phyloP scores from a whole-genome alignment of 2,113 vertebrate species.

The Sylvicapra grimmia region DNA sequence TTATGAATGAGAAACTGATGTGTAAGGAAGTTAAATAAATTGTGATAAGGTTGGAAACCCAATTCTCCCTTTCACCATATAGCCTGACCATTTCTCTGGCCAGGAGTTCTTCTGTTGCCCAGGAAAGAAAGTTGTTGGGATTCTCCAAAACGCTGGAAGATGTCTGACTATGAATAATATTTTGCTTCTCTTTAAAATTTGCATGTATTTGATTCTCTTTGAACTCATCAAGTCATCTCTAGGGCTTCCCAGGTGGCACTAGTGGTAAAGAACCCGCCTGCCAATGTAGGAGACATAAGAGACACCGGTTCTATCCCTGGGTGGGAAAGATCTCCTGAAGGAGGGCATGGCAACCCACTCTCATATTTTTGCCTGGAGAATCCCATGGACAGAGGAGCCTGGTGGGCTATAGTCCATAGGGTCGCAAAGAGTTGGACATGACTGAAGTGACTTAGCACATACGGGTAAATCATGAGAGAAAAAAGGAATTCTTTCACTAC shows the following conservation, averaged over 20 bases:
- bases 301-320: background rate
- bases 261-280: background rate
- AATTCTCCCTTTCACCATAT: background rate
- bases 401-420: background rate
- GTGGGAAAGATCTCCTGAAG: background rate
- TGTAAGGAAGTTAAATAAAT: background rate
- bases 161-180: background rate
- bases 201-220: background rate
- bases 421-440: background rate
- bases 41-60: background rate
- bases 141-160: background rate
- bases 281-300: background rate
- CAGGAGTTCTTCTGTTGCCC: background rate
- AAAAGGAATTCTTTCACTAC: background rate
- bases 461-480: background rate
- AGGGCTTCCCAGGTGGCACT: background rate
- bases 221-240: background rate
- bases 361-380: background rate
- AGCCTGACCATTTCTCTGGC: background rate
- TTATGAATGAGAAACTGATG: background rate
- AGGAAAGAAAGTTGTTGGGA: background rate
- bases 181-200: background rate
- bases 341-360: background rate
- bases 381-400: background rate
- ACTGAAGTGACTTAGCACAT: background rate